Evolutionary conservation across 2,797 vertebrate genomes (phyloP).

Genomic region (Poeciliopsis gracilis): DNA sequence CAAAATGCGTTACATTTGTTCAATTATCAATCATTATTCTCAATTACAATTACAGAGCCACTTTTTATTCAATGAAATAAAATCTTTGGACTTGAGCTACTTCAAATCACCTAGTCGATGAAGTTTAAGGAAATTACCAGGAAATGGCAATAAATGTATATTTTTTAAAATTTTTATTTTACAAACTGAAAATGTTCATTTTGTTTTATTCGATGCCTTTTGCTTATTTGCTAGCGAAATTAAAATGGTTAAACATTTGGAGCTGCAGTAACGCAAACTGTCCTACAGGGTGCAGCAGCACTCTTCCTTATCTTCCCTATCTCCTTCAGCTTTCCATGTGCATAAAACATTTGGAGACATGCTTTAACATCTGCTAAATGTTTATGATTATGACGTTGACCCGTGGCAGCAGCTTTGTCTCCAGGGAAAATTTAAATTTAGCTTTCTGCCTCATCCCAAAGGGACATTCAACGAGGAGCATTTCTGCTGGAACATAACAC

Average conservation of each 20-base stretch:
- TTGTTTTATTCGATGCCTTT: neutral
- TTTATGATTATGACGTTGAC: conserved; percentile 19
- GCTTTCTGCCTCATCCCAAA: conserved; percentile 21
- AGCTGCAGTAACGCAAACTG: conserved; percentile 45
- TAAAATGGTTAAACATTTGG: neutral
- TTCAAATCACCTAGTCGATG: neutral
- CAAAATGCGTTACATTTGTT: too few species aligned
- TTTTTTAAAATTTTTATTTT: neutral
- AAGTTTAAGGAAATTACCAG: neutral
- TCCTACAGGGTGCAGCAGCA: conserved; percentile 72
- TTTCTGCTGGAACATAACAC: conserved; percentile 33
- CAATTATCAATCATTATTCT: too few species aligned
- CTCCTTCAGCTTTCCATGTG: neutral
- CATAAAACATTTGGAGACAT: conserved; percentile 12
- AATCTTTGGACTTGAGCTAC: neutral
- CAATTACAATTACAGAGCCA: neutral
- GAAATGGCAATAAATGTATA: neutral
- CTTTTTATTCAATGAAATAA: neutral
- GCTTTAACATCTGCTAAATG: conserved; percentile 6
- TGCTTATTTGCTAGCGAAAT: neutral
- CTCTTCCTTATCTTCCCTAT: neutral
- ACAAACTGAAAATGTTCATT: neutral
- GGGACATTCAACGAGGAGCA: conserved; percentile 18
- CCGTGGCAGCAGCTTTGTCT: conserved; percentile 1
- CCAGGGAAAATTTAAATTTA: conserved; percentile 33